These are phyloP conservation scores for Eremobia ochroleuca DNA, from an alignment of 2,888 invertebrate species.

Conservation along the genomic window DNA sequence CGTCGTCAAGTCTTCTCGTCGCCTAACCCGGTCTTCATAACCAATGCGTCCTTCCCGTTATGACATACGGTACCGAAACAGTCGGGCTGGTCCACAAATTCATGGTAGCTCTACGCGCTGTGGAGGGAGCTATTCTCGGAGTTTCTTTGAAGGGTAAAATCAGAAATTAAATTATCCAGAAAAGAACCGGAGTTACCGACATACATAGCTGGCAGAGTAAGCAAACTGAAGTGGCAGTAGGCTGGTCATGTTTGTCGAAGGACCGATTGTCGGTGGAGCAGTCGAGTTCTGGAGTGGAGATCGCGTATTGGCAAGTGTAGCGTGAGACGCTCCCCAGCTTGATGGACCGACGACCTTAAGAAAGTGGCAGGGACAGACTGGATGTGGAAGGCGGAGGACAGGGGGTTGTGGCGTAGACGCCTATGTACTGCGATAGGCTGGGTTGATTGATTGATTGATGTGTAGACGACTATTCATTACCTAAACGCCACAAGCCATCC, in stretches of 20 bases:
- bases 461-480: too few species aligned
- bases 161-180: neutral
- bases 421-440: too few species aligned
- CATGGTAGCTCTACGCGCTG: neutral
- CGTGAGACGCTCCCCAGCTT: neutral
- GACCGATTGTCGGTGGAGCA: neutral
- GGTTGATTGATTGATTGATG: too few species aligned
- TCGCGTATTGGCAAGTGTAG: neutral
- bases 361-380: neutral
- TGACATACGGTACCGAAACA: neutral
- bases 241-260: neutral
- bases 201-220: neutral
- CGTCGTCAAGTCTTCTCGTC: too few species aligned
- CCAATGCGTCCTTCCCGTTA: too few species aligned
- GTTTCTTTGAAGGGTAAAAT: neutral
- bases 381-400: neutral
- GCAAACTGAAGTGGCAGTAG: neutral
- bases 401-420: neutral
- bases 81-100: neutral
- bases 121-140: neutral
- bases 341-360: too few species aligned
- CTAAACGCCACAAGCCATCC: too few species aligned
- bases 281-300: neutral
- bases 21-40: too few species aligned
- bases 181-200: neutral